A percentile compares a stretch with the other conserved stretches of the same genome.
Evolutionary conservation across 2,113 vertebrate genomes (phyloP).

Genomic region (Engystomops pustulosus): DNA sequence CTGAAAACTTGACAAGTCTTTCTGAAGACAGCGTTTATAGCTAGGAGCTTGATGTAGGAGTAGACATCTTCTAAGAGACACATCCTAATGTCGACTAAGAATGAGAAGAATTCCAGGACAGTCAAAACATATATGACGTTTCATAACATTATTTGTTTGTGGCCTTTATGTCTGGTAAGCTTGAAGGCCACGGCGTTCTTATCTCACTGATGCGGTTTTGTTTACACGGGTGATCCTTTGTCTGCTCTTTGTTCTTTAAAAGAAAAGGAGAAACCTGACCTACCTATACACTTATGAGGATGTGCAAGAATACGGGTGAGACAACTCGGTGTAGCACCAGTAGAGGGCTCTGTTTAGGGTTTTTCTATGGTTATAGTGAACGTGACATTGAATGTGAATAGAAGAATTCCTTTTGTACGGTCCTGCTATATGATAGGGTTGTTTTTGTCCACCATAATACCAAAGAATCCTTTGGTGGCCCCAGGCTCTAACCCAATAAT

Average conservation of each 20-base stretch:
- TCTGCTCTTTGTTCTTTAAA: constrained; percentile 7
- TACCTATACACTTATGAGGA: not conserved
- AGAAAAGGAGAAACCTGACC: not conserved
- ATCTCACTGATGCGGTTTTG: not conserved
- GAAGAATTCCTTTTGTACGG: too few species aligned
- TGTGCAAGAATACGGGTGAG: not conserved
- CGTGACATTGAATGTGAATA: too few species aligned
- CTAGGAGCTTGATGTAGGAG: not conserved
- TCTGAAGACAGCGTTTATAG: not conserved
- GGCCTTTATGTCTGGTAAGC: constrained; percentile 14
- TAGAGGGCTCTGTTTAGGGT: not conserved
- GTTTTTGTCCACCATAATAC: too few species aligned
- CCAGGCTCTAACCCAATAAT: too few species aligned
- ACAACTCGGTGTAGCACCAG: not conserved
- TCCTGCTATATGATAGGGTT: too few species aligned
- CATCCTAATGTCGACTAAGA: not conserved
- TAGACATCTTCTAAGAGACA: not conserved
- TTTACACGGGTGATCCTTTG: constrained; percentile 4
- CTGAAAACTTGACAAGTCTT: not conserved
- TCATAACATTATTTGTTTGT: constrained; percentile 11
- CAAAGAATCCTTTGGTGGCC: too few species aligned
- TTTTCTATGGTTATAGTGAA: too few species aligned
- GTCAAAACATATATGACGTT: not conserved
- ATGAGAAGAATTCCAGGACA: not conserved
- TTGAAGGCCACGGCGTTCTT: not conserved